A percentile compares a stretch with the other conserved stretches of the same genome.
phyloP scores from a whole-genome alignment of 2,113 vertebrate genomes.

The Oryzias celebensis region DNA sequence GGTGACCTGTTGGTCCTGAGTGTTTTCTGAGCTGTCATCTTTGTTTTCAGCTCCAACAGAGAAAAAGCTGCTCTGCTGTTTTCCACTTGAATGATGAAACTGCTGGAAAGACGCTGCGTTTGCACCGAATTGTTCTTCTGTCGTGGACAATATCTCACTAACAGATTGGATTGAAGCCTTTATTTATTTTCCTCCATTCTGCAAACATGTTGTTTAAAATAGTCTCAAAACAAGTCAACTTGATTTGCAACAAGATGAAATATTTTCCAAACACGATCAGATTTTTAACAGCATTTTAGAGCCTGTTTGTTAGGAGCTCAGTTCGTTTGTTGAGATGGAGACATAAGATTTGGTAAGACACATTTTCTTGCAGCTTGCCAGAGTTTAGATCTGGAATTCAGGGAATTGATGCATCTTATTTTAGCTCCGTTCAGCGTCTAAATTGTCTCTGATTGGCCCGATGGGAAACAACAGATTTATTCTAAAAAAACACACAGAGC shows the following conservation, averaged over 20 bases:
- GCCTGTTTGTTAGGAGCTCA: background rate
- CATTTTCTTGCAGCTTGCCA: background rate
- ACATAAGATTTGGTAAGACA: constrained; percentile 7
- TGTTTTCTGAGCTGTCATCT: background rate
- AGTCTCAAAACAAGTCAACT: constrained; percentile 3
- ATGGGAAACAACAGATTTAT: constrained; percentile 25
- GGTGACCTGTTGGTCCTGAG: too few species aligned
- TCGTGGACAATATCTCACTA: constrained; percentile 41
- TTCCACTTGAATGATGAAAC: constrained; percentile 53
- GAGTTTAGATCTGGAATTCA: constrained; percentile 17
- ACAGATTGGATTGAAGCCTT: constrained; percentile 41
- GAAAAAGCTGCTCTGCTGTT: constrained; percentile 19
- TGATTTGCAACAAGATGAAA: constrained; percentile 36
- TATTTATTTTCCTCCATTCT: constrained; percentile 25
- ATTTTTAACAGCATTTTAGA: background rate
- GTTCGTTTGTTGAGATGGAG: constrained; percentile 5
- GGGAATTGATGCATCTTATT: constrained; percentile 25
- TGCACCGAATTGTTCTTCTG: constrained; percentile 45
- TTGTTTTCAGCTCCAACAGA: constrained; percentile 4
- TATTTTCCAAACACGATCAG: constrained; percentile 2
- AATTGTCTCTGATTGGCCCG: constrained; percentile 51
- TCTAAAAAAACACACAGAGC: background rate
- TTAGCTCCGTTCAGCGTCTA: constrained; percentile 22
- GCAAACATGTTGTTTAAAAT: constrained; percentile 17
- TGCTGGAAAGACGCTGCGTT: constrained; percentile 60